Percentiles rank a stretch among this genome's conserved stretches.
These are phyloP conservation scores for Acronicta leporina DNA, from an alignment of 2,888 invertebrate species.

Conservation along the genomic window DNA sequence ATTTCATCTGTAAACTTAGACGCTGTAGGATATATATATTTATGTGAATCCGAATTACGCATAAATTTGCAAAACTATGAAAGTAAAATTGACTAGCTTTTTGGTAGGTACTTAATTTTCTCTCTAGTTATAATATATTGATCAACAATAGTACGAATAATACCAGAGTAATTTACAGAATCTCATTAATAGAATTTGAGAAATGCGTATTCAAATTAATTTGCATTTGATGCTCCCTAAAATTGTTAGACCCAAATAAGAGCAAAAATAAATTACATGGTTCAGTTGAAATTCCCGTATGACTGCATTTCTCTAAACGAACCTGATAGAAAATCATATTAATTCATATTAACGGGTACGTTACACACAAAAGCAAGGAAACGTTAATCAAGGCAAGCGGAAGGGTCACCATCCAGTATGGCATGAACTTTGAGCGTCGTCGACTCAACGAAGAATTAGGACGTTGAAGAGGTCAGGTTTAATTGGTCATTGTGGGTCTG, in stretches of 20 bases:
- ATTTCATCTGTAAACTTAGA: too few species aligned
- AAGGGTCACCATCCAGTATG: constrained; percentile 72
- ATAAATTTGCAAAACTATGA: too few species aligned
- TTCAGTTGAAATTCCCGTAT: constrained; percentile 41
- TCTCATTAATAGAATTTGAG: too few species aligned
- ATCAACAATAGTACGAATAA: too few species aligned
- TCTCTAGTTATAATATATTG: too few species aligned
- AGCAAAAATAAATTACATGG: constrained; percentile 40
- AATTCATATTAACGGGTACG: constrained; percentile 71
- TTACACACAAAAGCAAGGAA: constrained; percentile 69
- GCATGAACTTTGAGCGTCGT: constrained; percentile 54
- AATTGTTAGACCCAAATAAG: constrained; percentile 19
- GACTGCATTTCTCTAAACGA: constrained; percentile 42
- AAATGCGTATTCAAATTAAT: background rate
- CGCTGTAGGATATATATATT: too few species aligned
- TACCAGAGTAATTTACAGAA: too few species aligned
- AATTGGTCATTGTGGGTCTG: constrained; percentile 60
- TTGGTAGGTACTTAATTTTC: too few species aligned
- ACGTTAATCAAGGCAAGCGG: constrained; percentile 77
- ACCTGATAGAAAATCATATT: constrained; percentile 60
- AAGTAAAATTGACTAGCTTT: too few species aligned
- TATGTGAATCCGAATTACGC: too few species aligned
- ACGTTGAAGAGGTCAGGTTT: constrained; percentile 57
- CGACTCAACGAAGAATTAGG: constrained; percentile 37
- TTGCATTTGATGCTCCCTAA: background rate